These are phyloP conservation scores for Climacteris rufus DNA, from an alignment of 2,113 vertebrate genomes.

Conservation along the genomic window DNA sequence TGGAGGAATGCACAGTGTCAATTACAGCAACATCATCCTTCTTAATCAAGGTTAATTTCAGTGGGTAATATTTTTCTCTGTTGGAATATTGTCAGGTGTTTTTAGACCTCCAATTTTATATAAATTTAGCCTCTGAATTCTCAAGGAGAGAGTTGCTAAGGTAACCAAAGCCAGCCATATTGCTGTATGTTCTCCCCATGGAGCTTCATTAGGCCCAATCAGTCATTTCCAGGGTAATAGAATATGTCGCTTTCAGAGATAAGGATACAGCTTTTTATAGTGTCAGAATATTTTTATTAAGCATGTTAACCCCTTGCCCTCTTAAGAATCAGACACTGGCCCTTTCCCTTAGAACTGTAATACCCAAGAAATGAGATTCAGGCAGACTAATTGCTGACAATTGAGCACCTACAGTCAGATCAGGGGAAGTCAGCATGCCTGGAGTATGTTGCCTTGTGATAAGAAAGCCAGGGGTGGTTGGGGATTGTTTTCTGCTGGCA, in stretches of 20 bases:
- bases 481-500: neutral
- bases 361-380: conserved; percentile 14
- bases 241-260: conserved; percentile 33
- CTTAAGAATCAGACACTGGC: conserved; percentile 7
- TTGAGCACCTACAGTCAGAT: neutral
- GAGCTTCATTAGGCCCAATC: conserved; percentile 64
- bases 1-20: neutral
- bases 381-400: neutral
- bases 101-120: conserved; percentile 62
- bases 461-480: neutral
- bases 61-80: conserved; percentile 49
- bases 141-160: conserved; percentile 73
- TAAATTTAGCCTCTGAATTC: conserved; percentile 65
- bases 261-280: conserved; percentile 63
- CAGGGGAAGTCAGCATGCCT: neutral
- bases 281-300: conserved; percentile 45
- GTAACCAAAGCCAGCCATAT: conserved; percentile 68
- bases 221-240: conserved; percentile 63
- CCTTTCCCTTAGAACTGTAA: neutral
- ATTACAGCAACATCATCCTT: conserved; percentile 48
- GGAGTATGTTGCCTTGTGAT: neutral
- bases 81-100: conserved; percentile 62
- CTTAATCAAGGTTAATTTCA: conserved; percentile 72
- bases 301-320: conserved; percentile 43
- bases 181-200: conserved; percentile 47